Evolutionary conservation across 1,140 invertebrate species (phyloP).

Genomic region (Papilio xuthus): DNA sequence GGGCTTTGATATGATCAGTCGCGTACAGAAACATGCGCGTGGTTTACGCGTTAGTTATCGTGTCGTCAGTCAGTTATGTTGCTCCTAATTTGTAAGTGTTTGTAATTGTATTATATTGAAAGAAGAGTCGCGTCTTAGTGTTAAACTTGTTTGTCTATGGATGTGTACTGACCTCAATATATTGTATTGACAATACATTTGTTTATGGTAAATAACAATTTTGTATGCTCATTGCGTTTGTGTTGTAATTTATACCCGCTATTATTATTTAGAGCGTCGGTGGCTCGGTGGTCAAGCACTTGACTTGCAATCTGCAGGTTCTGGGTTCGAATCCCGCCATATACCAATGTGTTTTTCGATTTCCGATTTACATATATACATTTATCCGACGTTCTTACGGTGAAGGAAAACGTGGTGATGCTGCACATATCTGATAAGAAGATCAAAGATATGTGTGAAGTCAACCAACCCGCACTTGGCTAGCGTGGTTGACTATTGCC

Average conservation of each 20-base stretch:
- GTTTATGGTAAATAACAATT: constrained; percentile 53
- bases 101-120: background rate
- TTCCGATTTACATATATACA: too few relatives aligned
- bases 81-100: background rate
- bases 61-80: background rate
- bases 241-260: constrained; percentile 21
- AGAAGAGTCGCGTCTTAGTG: background rate
- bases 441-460: too few relatives aligned
- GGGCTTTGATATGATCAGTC: background rate
- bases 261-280: too few relatives aligned
- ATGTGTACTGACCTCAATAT: constrained; percentile 36
- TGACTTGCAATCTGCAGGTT: too few relatives aligned
- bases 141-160: constrained; percentile 26
- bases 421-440: too few relatives aligned
- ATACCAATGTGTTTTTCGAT: too few relatives aligned
- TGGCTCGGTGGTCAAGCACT: too few relatives aligned
- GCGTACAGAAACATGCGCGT: background rate
- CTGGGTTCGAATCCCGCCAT: too few relatives aligned
- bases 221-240: constrained; percentile 48
- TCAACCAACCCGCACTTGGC: too few relatives aligned
- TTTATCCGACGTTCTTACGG: too few relatives aligned
- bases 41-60: background rate
- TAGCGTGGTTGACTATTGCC: too few relatives aligned
- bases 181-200: constrained; percentile 49
- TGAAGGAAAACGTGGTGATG: too few relatives aligned